Conservation (phyloP, 2,113 vertebrate species). For the human (Homo sapiens) region GRCh38 chr12:97523501-97524000, state of each 20-base stretch:
- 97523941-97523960: too few species aligned
- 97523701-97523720: not conserved
- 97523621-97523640: not conserved
- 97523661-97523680: not conserved
- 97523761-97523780: not conserved
- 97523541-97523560: not conserved
- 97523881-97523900: too few species aligned
- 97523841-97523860: too few species aligned
- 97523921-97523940: too few species aligned
- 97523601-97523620: not conserved
- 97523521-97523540: not conserved
- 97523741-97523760: not conserved
- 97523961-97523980: too few species aligned
- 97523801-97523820: too few species aligned
- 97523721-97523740: conserved; percentile 24
- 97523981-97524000: too few species aligned
- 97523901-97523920: too few species aligned
- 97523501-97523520: not conserved
- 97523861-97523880: too few species aligned
- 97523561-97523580: not conserved
- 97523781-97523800: not conserved
- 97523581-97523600: not conserved
- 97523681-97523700: not conserved
- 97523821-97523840: too few species aligned
- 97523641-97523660: not conserved